phyloP scores from a whole-genome alignment of 2,113 vertebrate species.

The Zapornia atra region DNA sequence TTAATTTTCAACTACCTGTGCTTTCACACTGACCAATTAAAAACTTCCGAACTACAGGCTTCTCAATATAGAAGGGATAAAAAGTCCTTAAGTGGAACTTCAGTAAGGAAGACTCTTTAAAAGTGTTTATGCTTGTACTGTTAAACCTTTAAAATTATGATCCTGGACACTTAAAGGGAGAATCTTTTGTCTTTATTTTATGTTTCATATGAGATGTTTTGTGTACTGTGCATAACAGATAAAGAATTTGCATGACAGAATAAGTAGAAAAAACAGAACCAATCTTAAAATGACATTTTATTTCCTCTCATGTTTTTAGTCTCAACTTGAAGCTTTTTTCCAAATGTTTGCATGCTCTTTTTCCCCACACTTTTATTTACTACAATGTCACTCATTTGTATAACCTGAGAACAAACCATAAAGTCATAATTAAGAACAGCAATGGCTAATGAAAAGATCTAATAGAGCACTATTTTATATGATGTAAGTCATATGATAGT shows the following conservation, averaged over 20 bases:
- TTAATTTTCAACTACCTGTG: not conserved
- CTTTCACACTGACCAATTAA: not conserved
- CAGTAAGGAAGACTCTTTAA: not conserved
- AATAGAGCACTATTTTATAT: not conserved
- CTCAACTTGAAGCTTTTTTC: not conserved
- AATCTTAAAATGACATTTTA: not conserved
- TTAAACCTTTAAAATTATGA: not conserved
- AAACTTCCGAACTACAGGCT: not conserved
- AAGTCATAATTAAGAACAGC: not conserved
- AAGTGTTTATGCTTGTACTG: not conserved
- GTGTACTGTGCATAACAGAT: not conserved
- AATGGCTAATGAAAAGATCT: not conserved
- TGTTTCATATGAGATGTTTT: not conserved
- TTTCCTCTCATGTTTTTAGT: not conserved
- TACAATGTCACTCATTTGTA: not conserved
- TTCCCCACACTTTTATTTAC: not conserved
- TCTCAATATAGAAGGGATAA: not conserved
- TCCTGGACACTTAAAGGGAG: not conserved
- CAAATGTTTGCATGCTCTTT: not conserved
- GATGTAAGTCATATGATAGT: not conserved
- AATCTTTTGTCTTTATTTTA: not conserved
- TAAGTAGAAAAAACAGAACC: not conserved
- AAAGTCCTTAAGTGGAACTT: not conserved
- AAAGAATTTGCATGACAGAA: not conserved
- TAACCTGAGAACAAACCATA: not conserved